Base-by-base conservation (phyloP, 1,140 invertebrate genomes). In the Neodiprion pinetum region DNA sequence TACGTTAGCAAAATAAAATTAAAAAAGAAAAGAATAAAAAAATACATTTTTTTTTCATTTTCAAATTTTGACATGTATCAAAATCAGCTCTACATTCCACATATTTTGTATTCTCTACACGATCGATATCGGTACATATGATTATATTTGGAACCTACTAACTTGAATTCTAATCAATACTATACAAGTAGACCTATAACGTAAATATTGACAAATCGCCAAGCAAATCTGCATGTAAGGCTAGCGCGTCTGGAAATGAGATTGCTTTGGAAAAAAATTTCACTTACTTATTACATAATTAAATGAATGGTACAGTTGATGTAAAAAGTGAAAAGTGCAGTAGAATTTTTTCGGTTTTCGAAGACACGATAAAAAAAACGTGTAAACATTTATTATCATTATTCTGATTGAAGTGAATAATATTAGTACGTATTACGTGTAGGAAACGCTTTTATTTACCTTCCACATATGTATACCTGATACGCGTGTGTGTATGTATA, bases 381-480 rank as follows among this genome's bases (percentile, higher is more conserved):
- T 84, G 82, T 83, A 82, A 40, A 5, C 76, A 83, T 81, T 82
- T 76, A 40, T 40, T 40, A 40, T 61, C 28, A 61, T 61, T 61
- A 61, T 69, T 66, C 72, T 78, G 48, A 78, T 77, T 77, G 74
- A 75, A 75, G 74, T 70, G 70, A 80, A 79, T 71, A 73, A 70
- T 81, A 79, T 79, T 80, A 80, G n/a, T 75, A 69, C 47, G 73
- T 79, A 71, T 78, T 77, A 75, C 77, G 48, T 81, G 80, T 72
- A 77, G 69, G 72, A 76, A 77, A 82, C 68, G 73, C 76, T 80
- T 81, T 78, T 81, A 78, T 85, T 81, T 83, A 82, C 77, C 79
- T 81, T 81, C 80, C 82, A 82, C 67, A 66, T 28, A 61, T 61
- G 28, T 40, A 40, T 40, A 40, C 28, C 28, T 40, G 40, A 67